Conservation (phyloP, 1,140 invertebrate genomes). For the Druon quercuslanigerum region DNA sequence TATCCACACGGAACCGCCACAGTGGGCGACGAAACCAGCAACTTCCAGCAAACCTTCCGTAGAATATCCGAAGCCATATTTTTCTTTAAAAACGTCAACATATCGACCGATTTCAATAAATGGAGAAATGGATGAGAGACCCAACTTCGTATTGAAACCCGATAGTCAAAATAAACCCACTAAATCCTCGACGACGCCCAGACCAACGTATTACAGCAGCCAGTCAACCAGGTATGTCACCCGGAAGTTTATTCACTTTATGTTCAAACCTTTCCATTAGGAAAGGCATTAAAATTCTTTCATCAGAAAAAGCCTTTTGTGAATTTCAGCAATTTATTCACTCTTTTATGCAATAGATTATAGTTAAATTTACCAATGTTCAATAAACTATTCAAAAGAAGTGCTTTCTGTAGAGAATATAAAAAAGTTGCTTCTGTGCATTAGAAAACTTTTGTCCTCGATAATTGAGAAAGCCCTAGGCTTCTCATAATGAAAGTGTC, state of each 20-base stretch:
- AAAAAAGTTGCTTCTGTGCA: no score
- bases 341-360: no score
- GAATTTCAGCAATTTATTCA: neutral
- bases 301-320: neutral
- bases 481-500: neutral
- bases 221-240: constrained; percentile 66
- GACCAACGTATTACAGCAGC: constrained; percentile 51
- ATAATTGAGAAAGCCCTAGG: neutral
- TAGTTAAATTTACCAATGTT: no score
- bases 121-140: constrained; percentile 56
- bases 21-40: constrained; percentile 68
- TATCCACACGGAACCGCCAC: constrained; percentile 68
- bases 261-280: constrained; percentile 30
- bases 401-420: no score
- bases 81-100: constrained; percentile 66
- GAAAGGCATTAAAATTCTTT: neutral
- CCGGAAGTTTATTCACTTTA: constrained; percentile 38
- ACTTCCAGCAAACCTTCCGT: constrained; percentile 56
- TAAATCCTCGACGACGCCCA: constrained; percentile 50
- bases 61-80: constrained; percentile 67
- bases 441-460: neutral
- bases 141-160: constrained; percentile 67
- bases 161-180: constrained; percentile 52
- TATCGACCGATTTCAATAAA: constrained; percentile 53
- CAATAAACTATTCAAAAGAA: no score